phyloP scores from a whole-genome alignment of 2,888 invertebrate genomes.

The Scaptomyza tumidula region DNA sequence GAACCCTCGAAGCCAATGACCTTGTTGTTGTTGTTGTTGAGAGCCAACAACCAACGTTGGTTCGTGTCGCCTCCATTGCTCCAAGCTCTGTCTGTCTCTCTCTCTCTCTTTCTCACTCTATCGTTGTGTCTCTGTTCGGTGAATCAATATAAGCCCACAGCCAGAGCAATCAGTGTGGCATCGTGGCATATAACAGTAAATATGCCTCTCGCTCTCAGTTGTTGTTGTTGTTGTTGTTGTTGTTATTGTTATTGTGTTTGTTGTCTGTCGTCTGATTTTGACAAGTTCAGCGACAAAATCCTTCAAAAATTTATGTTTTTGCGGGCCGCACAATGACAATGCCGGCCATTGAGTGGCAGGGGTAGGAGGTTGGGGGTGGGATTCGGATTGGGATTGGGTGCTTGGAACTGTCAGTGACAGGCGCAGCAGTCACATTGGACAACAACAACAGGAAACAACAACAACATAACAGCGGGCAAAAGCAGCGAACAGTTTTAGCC shows the following conservation, averaged over 20 bases:
- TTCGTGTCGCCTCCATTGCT: conserved; percentile 7
- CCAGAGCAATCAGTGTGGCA: conserved; percentile 24
- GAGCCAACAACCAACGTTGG: conserved; percentile 16
- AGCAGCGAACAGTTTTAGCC: conserved; percentile 6
- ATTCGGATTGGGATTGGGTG: not conserved
- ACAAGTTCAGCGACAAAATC: conserved; percentile 84
- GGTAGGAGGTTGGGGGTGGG: not conserved
- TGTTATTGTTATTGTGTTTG: conserved; percentile 17
- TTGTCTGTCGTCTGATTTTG: conserved; percentile 79
- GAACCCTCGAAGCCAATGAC: conserved; percentile 68
- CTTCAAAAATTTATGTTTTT: conserved; percentile 81
- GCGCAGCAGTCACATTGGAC: conserved; percentile 56
- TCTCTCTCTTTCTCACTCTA: not conserved
- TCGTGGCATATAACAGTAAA: conserved; percentile 38
- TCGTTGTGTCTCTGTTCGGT: conserved; percentile 1
- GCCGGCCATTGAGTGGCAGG: conserved; percentile 1
- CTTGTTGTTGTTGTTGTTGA: conserved; percentile 67
- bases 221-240: conserved; percentile 23
- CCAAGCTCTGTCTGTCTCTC: not conserved
- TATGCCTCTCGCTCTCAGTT: conserved; percentile 24
- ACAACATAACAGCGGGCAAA: conserved; percentile 24
- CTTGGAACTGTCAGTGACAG: conserved; percentile 66
- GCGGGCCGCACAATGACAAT: conserved; percentile 33
- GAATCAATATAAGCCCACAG: conserved; percentile 74
- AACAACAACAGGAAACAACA: conserved; percentile 18